These are phyloP conservation scores for Pectinophora gossypiella DNA, from an alignment of 1,140 invertebrate species.

Conservation along the genomic window DNA sequence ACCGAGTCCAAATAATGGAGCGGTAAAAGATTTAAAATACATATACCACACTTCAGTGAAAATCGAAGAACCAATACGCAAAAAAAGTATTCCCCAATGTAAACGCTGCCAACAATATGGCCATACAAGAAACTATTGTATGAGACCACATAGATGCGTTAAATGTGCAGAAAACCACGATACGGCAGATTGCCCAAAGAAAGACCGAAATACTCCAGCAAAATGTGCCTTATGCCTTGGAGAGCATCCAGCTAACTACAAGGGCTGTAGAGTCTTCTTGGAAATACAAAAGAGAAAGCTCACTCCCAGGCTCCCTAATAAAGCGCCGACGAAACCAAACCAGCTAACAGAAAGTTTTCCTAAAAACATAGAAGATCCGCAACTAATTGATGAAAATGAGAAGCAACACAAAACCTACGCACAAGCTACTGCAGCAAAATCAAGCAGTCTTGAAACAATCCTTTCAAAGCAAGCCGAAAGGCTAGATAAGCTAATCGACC, in stretches of 20 bases:
- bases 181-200: too few species aligned
- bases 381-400: not conserved
- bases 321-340: not conserved
- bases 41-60: too few species aligned
- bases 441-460: not conserved
- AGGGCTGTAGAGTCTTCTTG: not conserved
- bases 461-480: not conserved
- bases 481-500: not conserved
- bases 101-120: too few species aligned
- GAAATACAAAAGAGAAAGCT: not conserved
- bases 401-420: not conserved
- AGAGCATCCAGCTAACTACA: constrained; percentile 1
- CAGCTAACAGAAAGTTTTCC: not conserved
- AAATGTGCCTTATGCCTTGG: constrained; percentile 12
- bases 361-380: not conserved
- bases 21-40: not conserved
- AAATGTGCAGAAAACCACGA: too few species aligned
- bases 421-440: not conserved
- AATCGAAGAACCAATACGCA: constrained; percentile 26
- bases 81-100: constrained; percentile 33
- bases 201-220: too few species aligned
- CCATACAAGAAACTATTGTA: not conserved
- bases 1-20: not conserved
- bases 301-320: not conserved
- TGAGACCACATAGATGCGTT: not conserved